Evolutionary conservation across 2,888 invertebrate species (phyloP).

Genomic region (Coleophora flavipennella): DNA sequence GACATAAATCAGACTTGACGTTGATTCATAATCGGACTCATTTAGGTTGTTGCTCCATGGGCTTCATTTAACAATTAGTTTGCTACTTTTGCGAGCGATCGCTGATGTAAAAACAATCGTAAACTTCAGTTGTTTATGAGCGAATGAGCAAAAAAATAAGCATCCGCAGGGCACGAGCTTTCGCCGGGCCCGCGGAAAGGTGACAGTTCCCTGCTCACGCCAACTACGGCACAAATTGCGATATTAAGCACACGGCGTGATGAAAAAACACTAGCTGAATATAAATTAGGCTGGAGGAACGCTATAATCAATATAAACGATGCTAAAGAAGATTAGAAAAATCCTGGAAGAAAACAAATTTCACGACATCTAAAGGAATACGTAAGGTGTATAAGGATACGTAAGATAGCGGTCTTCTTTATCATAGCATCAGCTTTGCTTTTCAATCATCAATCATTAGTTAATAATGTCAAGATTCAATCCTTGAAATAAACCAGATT

Average conservation of each 20-base stretch:
- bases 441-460: no score
- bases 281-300: conserved; percentile 69
- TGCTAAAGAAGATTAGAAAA: conserved; percentile 72
- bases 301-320: conserved; percentile 75
- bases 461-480: no score
- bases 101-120: conserved; percentile 43
- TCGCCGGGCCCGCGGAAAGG: conserved; percentile 43
- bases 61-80: conserved; percentile 46
- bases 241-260: conserved; percentile 71
- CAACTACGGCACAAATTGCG: conserved; percentile 70
- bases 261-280: conserved; percentile 74
- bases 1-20: conserved; percentile 32
- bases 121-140: conserved; percentile 53
- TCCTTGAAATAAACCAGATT: no score
- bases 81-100: conserved; percentile 33
- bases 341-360: conserved; percentile 69
- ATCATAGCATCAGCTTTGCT: no score
- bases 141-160: conserved; percentile 52
- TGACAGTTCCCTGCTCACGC: conserved; percentile 66
- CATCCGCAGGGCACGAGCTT: conserved; percentile 42
- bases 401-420: no score
- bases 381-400: conserved; percentile 30
- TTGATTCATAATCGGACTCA: conserved; percentile 29
- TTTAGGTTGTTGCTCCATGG: no score
- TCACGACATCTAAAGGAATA: conserved; percentile 48